Base-by-base conservation (phyloP, 1,140 invertebrate genomes). In the Grapholita molesta region DNA sequence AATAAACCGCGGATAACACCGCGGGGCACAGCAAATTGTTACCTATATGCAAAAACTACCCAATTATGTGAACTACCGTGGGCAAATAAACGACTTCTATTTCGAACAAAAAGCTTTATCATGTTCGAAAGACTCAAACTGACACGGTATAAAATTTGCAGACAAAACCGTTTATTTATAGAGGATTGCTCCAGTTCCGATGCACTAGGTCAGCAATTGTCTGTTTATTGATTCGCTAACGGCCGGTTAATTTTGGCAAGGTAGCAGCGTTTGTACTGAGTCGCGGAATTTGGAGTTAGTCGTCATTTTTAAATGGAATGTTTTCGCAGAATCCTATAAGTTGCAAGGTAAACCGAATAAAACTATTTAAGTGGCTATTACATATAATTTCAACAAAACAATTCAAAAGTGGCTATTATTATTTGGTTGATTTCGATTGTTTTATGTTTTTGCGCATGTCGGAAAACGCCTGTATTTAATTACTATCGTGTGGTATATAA, bases 211-310 rank as follows among this genome's bases (percentile, higher is more conserved):
- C 64, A 65, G 33, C 30, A 18, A 23, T 38, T 38, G 64, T 33
- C 64, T 65, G 32, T 65, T 33, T 65, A 65, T 65, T 65, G 64
- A 65, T 65, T 65, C 32, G 33, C 55, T 61, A 61, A 61, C 55
- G 55, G 55, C 25, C 55, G 55, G 55, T 61, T 61, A 61, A 61
- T 61, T 61, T 61, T 61, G 55, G 55, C 55, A 61, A 61, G 55
- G 25, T 30, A 30, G 25, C 52, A 2, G 42, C 55, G 8, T 48
- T 48, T 12, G 42, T 48, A 21, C 42, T 48, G 42, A 48, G 15
- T 48, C 42, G 42, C 42, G n/a, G 8, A 48, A 48, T 48, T 48
- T 48, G 9, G 21, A 5, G 42, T 48, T 18, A 21, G 42, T 48
- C 21, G 42, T 48, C 18, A 48, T 18, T 48, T 48, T 48, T 15